Percentiles rank a stretch among this genome's conserved stretches.
phyloP scores from a whole-genome alignment of 2,797 vertebrate genomes.

The Aldrovandia affinis region DNA sequence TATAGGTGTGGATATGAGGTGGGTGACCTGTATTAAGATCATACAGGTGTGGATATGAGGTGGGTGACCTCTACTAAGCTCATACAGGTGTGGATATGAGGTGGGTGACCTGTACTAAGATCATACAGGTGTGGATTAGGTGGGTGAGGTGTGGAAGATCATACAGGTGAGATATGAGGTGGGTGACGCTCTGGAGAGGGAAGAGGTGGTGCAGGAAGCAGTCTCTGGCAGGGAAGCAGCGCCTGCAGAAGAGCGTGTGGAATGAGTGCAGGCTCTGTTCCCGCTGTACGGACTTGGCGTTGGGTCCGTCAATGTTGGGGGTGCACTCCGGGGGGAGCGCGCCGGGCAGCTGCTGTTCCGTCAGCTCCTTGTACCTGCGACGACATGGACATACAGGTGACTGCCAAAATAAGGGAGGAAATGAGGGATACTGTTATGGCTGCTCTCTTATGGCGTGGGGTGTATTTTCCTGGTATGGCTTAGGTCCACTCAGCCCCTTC shows the following conservation, averaged over 20 bases:
- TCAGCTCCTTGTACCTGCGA: slow-evolving; percentile 92
- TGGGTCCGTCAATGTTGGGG: slow-evolving; percentile 95
- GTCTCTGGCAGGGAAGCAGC: slow-evolving; percentile 97
- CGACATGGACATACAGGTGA: not conserved
- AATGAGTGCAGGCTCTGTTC: slow-evolving; percentile 97
- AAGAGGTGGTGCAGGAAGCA: slow-evolving; percentile 91
- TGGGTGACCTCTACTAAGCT: not conserved
- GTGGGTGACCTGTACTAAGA: not conserved
- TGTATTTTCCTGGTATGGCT: too few species aligned
- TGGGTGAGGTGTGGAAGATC: not conserved
- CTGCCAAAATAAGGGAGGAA: too few species aligned
- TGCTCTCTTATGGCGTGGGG: too few species aligned
- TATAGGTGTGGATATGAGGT: not conserved
- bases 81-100: not conserved
- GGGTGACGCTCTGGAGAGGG: not conserved
- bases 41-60: not conserved
- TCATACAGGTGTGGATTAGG: not conserved
- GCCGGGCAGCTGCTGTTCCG: slow-evolving; percentile 94
- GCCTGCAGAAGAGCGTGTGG: slow-evolving; percentile 94
- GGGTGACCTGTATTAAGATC: not conserved
- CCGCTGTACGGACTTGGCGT: slow-evolving; percentile 92
- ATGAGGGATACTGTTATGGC: too few species aligned
- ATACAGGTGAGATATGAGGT: not conserved
- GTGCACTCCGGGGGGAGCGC: slow-evolving; percentile 95
- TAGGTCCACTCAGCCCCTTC: too few species aligned